Evolutionary conservation across 2,888 invertebrate species (phyloP).

Genomic region (Macrophya alboannulata): DNA sequence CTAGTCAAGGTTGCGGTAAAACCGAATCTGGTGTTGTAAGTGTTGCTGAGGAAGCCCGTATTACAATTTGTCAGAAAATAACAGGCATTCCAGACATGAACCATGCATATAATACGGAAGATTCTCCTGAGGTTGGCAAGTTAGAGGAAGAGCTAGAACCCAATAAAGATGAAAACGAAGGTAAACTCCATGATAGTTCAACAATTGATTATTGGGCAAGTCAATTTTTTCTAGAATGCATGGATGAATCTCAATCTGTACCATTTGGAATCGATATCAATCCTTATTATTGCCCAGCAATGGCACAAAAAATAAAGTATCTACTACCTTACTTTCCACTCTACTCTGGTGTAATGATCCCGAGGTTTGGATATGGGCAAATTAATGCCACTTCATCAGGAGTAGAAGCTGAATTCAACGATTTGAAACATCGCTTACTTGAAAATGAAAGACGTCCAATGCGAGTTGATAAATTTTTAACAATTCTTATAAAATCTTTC

Average conservation of each 20-base stretch:
- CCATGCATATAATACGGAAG: not conserved
- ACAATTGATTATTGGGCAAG: conserved; percentile 25
- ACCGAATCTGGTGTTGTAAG: conserved; percentile 31
- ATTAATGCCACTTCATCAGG: conserved; percentile 39
- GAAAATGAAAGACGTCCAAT: conserved; percentile 37
- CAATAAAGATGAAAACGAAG: conserved; percentile 19
- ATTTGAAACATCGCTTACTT: conserved; percentile 37
- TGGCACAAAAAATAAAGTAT: conserved; percentile 45
- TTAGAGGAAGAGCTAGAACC: conserved; percentile 6
- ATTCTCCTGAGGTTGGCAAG: conserved; percentile 11
- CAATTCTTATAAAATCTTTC: conserved; percentile 29
- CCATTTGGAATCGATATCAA: conserved; percentile 27
- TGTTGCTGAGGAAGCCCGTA: conserved; percentile 44
- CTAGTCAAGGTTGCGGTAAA: conserved; percentile 26
- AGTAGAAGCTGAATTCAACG: conserved; percentile 38
- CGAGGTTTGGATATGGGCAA: conserved; percentile 30
- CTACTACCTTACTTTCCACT: conserved; percentile 46
- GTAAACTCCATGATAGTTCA: conserved; percentile 16
- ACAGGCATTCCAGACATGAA: conserved; percentile 38
- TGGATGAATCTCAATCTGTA: conserved; percentile 3
- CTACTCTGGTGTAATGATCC: conserved; percentile 45
- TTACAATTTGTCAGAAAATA: conserved; percentile 24
- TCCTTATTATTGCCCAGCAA: conserved; percentile 46
- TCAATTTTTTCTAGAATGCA: conserved; percentile 30
- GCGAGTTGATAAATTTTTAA: conserved; percentile 43